Evolutionary conservation across 2,888 invertebrate species (phyloP), one percentile per base, ranked within the genome.

Genomic region (Erebia palarica): DNA sequence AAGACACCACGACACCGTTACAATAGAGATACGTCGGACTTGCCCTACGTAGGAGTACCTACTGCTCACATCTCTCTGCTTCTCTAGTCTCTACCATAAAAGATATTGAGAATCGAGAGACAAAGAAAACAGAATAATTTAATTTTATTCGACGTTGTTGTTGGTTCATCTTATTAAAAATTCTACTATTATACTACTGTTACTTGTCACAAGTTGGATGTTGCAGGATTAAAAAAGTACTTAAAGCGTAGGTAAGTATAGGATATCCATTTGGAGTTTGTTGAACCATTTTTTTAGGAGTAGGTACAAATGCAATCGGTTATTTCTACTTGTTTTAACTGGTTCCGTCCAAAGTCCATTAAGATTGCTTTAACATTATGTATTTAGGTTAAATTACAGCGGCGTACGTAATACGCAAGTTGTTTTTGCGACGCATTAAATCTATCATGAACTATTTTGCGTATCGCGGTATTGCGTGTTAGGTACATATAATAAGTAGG

Each of bases 361-460:
- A 36, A 53, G 65, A 55, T 53, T 65, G 63, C 63, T 47, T 49
- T 49, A 21, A 21, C 47, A 63, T 63, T 63, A 63, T 63, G 61
- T 63, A 63, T 63, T 63, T 47, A 63, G 61, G 61, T 63, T 63
- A 47, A 47, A 49, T 63, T 21, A 59, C 61, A 66, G 70, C 36
- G 65, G 58, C 47, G 18, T 66, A 51, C 16, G 51, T n/a, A 69
- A 63, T 58, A 36, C 27, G 66, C 53, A 58, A 63, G 21, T 21
- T 49, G 67, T 64, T 67, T 72, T 70, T 67, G 51, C 64, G 57
- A 55, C 58, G n/a, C 42, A 58, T 71, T 69, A 27, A 58, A 27
- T 27, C 21, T 21, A 58, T 5, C 21, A 21, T 11, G 7, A 58
- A 58, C 21, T 58, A 58, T 55, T 18, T 18, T 55, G 18, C 55